Percentiles rank a stretch among this genome's conserved stretches.
Evolutionary conservation across 2,113 vertebrate species (phyloP).

Genomic region (Leptodactylus fuscus): DNA sequence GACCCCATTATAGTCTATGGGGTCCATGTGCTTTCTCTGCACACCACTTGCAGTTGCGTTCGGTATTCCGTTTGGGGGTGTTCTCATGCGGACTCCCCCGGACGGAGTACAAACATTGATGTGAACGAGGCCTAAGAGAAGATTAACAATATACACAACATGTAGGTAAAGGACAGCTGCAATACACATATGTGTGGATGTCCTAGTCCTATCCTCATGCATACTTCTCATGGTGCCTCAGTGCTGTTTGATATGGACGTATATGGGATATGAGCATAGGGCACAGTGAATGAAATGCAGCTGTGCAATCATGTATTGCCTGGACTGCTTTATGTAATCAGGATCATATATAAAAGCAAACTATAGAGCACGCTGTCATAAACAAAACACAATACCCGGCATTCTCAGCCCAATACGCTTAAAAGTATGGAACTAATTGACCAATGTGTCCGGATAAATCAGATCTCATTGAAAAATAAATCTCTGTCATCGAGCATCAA

Average conservation of each 20-base stretch:
- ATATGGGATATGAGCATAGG: constrained; percentile 6
- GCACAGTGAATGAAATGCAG: constrained; percentile 21
- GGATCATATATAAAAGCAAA: constrained; percentile 44
- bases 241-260: background rate
- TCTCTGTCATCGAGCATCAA: constrained; percentile 84
- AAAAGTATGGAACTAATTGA: constrained; percentile 86
- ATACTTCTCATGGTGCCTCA: no score
- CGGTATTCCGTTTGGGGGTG: no score
- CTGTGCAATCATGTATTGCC: constrained; percentile 12
- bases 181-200: no score
- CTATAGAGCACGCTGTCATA: background rate
- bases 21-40: no score
- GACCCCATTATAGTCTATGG: no score
- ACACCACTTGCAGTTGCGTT: no score
- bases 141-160: no score
- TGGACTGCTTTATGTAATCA: constrained; percentile 39
- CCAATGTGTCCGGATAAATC: constrained; percentile 83
- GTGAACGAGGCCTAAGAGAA: no score
- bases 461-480: constrained; percentile 83
- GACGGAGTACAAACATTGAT: no score
- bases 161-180: no score
- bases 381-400: constrained; percentile 30
- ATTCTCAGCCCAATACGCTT: constrained; percentile 64
- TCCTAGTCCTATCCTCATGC: no score
- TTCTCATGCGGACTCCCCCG: no score